phyloP scores from a whole-genome alignment of 2,888 invertebrate genomes.

The Cremastinae sp. region DNA sequence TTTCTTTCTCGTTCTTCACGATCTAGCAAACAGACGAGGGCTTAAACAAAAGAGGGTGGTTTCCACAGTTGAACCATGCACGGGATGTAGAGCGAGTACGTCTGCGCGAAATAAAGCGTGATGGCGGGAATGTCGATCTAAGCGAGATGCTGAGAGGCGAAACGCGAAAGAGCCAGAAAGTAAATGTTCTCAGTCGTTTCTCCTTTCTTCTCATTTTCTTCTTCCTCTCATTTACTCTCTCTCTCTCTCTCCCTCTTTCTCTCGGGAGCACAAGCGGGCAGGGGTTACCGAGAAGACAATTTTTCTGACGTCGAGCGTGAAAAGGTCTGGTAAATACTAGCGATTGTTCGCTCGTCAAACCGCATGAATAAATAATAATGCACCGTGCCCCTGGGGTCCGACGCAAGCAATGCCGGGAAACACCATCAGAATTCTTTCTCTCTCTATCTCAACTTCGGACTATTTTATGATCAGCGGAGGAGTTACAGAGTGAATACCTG shows the following conservation, averaged over 20 bases:
- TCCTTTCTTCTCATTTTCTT: constrained; percentile 8
- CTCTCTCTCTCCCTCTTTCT: constrained; percentile 17
- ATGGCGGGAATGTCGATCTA: constrained; percentile 14
- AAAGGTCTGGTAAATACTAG: constrained; percentile 65
- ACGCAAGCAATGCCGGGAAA: constrained; percentile 6
- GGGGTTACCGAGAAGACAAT: constrained; percentile 52
- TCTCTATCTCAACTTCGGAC: constrained; percentile 25
- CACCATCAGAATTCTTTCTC: constrained; percentile 43
- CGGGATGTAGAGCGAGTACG: constrained; percentile 1
- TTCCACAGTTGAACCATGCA: constrained; percentile 21
- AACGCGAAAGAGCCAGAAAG: constrained; percentile 43
- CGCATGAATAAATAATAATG: constrained; percentile 78
- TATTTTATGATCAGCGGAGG: constrained; percentile 26
- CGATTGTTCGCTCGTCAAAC: constrained; percentile 77
- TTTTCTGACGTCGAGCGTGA: constrained; percentile 63
- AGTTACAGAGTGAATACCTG: constrained; percentile 5
- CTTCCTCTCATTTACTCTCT: constrained; percentile 1
- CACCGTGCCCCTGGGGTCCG: constrained; percentile 54
- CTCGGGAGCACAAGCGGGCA: constrained; percentile 12
- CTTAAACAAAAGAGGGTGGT: constrained; percentile 47
- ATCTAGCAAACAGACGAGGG: constrained; percentile 51
- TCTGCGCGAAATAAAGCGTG: constrained; percentile 18
- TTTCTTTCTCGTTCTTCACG: constrained; percentile 29
- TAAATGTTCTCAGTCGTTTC: constrained; percentile 27
- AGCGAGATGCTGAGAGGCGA: constrained; percentile 42